Percentiles rank a stretch among this genome's conserved stretches.
Conservation (phyloP, 2,113 vertebrate genomes). For the Dicaeum eximium region DNA sequence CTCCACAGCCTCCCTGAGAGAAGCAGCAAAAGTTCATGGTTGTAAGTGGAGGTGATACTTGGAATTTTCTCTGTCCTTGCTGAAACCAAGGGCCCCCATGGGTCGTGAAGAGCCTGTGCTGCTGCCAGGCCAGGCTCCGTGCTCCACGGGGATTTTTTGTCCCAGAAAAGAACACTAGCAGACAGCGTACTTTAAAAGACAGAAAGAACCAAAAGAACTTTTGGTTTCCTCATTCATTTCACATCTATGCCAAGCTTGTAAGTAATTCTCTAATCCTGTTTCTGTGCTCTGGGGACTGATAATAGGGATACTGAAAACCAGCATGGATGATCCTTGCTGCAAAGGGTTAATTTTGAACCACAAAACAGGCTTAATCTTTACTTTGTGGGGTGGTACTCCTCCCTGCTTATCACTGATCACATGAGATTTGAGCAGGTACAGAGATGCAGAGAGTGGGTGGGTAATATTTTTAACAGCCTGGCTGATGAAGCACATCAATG, state of each 20-base stretch:
- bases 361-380: background rate
- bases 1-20: background rate
- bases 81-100: background rate
- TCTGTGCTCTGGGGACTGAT: background rate
- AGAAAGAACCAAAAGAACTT: background rate
- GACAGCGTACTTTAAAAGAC: background rate
- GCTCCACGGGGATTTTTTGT: accelerated
- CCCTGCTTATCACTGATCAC: background rate
- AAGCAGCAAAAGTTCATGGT: background rate
- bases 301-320: background rate
- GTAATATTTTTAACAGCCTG: background rate
- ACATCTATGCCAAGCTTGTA: background rate
- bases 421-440: background rate
- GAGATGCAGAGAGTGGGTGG: background rate
- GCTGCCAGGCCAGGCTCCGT: accelerated
- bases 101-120: background rate
- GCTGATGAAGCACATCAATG: background rate
- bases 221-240: background rate
- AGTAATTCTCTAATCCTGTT: background rate
- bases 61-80: background rate
- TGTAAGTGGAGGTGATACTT: background rate
- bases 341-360: background rate
- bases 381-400: background rate
- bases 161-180: accelerated
- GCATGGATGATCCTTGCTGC: background rate